Percentiles rank a stretch among this genome's conserved stretches.
phyloP scores from a whole-genome alignment of 2,888 invertebrate genomes.

The Patella pellucida region DNA sequence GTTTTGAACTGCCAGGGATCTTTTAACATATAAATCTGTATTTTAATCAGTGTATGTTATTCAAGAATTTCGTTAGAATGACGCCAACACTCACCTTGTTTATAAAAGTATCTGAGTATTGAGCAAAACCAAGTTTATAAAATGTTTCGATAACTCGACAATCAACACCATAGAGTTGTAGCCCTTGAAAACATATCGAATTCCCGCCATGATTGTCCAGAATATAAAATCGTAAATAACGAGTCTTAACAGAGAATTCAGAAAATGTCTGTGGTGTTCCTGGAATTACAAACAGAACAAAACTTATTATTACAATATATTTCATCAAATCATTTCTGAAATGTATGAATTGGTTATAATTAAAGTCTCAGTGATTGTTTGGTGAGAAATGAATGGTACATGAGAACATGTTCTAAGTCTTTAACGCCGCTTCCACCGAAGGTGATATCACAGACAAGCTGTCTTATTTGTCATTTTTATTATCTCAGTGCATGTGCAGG shows the following conservation, averaged over 20 bases:
- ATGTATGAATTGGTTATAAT: too few relatives aligned
- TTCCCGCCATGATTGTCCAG: conserved; percentile 56
- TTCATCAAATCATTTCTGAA: neutral
- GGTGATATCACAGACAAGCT: too few relatives aligned
- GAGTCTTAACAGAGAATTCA: conserved; percentile 52
- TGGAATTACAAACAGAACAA: conserved; percentile 25
- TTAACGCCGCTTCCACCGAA: too few relatives aligned
- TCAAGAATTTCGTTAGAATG: too few relatives aligned
- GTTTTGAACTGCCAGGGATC: too few relatives aligned
- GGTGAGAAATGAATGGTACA: too few relatives aligned
- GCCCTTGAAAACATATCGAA: conserved; percentile 61
- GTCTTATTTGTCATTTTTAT: too few relatives aligned
- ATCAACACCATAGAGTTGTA: conserved; percentile 56
- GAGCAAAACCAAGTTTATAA: conserved; percentile 37
- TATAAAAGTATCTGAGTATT: conserved; percentile 45
- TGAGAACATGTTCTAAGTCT: too few relatives aligned
- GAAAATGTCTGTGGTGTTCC: conserved; percentile 58
- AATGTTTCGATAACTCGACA: conserved; percentile 32
- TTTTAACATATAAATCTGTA: too few relatives aligned
- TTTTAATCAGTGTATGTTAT: too few relatives aligned
- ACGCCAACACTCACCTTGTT: conserved; percentile 29
- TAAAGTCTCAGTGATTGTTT: too few relatives aligned
- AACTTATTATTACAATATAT: neutral
- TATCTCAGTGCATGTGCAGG: too few relatives aligned
- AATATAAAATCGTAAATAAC: conserved; percentile 56